Evolutionary conservation across 2,113 vertebrate genomes (phyloP), one percentile per base, ranked within the genome.

Genomic region (Rhynchomys soricoides): DNA sequence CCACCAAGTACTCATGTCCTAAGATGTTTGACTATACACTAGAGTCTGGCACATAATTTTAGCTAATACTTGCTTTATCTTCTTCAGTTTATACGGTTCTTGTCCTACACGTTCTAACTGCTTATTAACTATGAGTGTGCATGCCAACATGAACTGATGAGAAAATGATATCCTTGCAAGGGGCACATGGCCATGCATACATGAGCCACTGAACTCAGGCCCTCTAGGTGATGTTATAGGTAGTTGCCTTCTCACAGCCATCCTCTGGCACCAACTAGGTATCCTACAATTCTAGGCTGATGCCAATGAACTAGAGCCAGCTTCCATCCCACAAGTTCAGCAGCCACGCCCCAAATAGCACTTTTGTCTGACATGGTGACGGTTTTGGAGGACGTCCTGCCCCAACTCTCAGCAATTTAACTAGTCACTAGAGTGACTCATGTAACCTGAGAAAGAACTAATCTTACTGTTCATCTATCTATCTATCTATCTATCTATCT

Each of bases 51-150:
- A 68, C 48, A 59, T 68, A 62, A 57, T 70, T 91, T 87, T 70
- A 91, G 93, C 77, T 95, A 96, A 82, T 93, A 94, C 88, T 91
- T 95, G 40, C 37, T 96, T 92, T 90, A 59, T 55, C 81, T 73
- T 82, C 43, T 31, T 86, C 26, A 16, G 59, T 93, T 83, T 77
- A 64, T 86, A 59, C 91, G 68, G 59, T 45, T 40, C 9, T 91
- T 93, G 96, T 73, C 68, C 66, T 74, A 15, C 73, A 40, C 15
- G 40, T 55, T 75, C 89, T 93, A 91, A 55, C 86, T 85, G 59
- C 40, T 13, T 64, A 50, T 92, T 86, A 90, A 45, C 37, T 31
- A 40, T 79, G 29, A 86, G 57, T 73, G 64, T 31, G 59, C 52
- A 17, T 37, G 40, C 68, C 66, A 82, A 62, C 71, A 77, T 78